Evolutionary conservation across 2,113 vertebrate genomes (phyloP), one percentile per base, ranked within the genome.

Genomic region (Chloropsis hardwickii): DNA sequence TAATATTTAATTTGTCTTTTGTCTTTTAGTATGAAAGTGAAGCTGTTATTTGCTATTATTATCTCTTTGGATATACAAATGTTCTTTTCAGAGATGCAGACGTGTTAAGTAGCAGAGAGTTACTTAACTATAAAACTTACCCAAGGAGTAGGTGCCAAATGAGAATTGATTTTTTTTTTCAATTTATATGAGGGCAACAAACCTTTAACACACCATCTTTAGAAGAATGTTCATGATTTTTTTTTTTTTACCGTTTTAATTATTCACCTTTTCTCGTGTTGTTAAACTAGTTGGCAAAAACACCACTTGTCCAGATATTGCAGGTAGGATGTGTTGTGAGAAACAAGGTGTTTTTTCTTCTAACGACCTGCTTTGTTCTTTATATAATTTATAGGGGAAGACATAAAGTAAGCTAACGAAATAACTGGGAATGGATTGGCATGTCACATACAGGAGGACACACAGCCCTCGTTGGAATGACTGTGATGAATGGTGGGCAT

Each of bases 71-170:
- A 80, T 92, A 45, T 2, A 90, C 42, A 78, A 81, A 45, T 61
- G 25, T 28, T 67, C 24, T 81, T 81, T 83, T 58, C 80, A 44
- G 21, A 64, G 67, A 81, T 66, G 57, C 28, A 56, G 39, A 51
- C 7, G 4, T 90, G 33, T 71, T 88, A 39, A 60, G 47, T 50
- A 88, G 81, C 57, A 83, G 58, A 44, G 58, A 56, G 54, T 78
- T 81, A 53, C 40, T 85, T 82, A 51, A 65, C 83, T 60, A 14
- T 79, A 65, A 86, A 97, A 85, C n/a, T 78, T 76, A 67, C 37
- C n/a, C 39, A 80, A 50, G 42, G 80, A 74, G 17, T 47, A 83
- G 87, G 81, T 82, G 77, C n/a, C 40, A 95, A 94, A 95, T 93
- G 56, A 90, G 56, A 93, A 40, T 67, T 31, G 45, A 35, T 40